Conservation (phyloP, 2,888 invertebrate genomes). For the Noctua pronuba region DNA sequence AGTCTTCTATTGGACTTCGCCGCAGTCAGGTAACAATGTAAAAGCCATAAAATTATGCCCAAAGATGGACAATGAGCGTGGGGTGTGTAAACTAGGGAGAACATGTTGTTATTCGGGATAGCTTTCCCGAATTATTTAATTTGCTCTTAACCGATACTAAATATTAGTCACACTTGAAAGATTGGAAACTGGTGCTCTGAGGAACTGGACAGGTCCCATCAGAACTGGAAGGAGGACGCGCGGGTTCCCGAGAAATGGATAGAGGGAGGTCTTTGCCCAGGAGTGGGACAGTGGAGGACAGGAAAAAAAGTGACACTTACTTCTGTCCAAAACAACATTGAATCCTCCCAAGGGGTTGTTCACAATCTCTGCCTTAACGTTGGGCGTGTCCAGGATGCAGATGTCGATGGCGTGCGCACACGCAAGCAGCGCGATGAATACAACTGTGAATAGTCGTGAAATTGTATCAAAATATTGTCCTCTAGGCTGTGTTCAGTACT, state of each 20-base stretch:
- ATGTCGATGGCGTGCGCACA: constrained; percentile 74
- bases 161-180: not conserved
- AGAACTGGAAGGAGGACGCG: not conserved
- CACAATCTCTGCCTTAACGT: constrained; percentile 72
- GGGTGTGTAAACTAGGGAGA: not conserved
- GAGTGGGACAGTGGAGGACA: not conserved
- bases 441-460: constrained; percentile 19
- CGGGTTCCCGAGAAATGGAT: not conserved
- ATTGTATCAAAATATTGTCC: not conserved
- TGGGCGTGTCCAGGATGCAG: constrained; percentile 71
- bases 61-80: not conserved
- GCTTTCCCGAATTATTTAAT: not conserved
- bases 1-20: not conserved
- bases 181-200: too few relatives aligned
- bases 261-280: not conserved
- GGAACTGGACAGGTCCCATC: not conserved
- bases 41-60: too few relatives aligned
- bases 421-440: constrained; percentile 58
- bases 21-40: not conserved
- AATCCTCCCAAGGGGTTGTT: constrained; percentile 78
- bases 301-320: constrained; percentile 71
- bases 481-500: not conserved
- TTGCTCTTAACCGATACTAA: not conserved
- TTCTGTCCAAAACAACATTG: constrained; percentile 76
- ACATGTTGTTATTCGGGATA: not conserved